Conservation (phyloP, 2,113 vertebrate genomes). For the Oncorhynchus mykiss region DNA sequence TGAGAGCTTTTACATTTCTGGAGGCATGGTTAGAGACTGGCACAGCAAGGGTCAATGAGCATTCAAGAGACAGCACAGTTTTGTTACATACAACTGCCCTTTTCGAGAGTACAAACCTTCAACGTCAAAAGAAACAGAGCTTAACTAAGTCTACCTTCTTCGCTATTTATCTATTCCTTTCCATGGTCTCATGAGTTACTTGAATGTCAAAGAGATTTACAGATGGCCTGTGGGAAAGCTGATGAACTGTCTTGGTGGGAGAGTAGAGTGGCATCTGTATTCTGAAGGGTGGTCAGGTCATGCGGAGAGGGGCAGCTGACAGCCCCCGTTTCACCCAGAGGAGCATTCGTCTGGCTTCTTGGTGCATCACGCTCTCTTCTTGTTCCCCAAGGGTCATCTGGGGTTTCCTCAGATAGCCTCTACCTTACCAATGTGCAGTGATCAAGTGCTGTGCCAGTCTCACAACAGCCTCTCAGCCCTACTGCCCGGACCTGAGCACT, state of each 20-base stretch:
- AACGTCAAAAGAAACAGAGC: background rate
- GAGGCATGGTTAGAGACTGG: background rate
- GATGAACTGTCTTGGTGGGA: background rate
- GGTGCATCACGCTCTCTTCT: background rate
- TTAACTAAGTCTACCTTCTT: constrained; percentile 1
- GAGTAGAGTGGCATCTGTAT: background rate
- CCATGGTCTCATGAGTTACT: background rate
- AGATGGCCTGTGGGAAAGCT: constrained; percentile 4
- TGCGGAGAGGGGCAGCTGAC: constrained; percentile 7
- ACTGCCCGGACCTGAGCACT: background rate
- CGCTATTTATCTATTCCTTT: background rate
- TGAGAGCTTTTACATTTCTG: background rate
- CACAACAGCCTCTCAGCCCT: background rate
- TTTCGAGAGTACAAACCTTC: background rate
- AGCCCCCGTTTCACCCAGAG: background rate
- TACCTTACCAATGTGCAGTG: constrained; percentile 28
- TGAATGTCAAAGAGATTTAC: background rate
- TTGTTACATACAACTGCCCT: background rate
- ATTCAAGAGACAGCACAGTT: background rate
- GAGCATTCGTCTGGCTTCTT: background rate
- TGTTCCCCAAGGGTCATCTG: background rate
- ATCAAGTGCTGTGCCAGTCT: constrained; percentile 34
- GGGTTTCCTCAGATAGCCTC: background rate
- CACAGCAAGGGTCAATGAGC: background rate
- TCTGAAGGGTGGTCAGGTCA: background rate